These are phyloP conservation scores for Stenolophus ochropezus DNA, from an alignment of 2,888 invertebrate genomes.

Conservation along the genomic window DNA sequence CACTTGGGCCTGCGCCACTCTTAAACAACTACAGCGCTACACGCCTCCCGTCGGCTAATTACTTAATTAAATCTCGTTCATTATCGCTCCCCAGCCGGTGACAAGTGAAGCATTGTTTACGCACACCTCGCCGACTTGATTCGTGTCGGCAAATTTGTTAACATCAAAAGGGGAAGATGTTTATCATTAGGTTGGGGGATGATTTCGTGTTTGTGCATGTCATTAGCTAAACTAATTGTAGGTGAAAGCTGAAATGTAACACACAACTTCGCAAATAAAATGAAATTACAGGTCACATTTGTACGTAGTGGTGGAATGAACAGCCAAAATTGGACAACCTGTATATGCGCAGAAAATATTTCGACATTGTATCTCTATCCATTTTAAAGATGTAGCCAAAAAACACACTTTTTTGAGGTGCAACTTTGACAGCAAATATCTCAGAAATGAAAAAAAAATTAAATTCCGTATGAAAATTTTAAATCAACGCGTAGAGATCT, in stretches of 20 bases:
- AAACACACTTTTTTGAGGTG: too few relatives aligned
- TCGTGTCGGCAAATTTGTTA: neutral
- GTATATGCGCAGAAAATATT: too few relatives aligned
- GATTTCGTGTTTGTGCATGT: neutral
- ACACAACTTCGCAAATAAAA: neutral
- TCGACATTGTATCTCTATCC: too few relatives aligned
- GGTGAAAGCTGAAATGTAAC: neutral
- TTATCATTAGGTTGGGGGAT: neutral
- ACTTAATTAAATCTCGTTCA: conserved; percentile 23
- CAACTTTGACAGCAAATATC: too few relatives aligned
- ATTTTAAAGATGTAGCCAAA: too few relatives aligned
- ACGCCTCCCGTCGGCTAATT: neutral
- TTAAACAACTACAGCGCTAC: neutral
- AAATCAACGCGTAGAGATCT: too few relatives aligned
- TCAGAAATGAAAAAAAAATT: too few relatives aligned
- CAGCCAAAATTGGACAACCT: too few relatives aligned
- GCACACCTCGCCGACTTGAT: neutral
- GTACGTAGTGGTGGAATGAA: too few relatives aligned
- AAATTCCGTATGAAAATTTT: too few relatives aligned
- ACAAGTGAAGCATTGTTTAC: conserved; percentile 22
- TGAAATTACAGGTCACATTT: too few relatives aligned
- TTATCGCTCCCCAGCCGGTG: neutral
- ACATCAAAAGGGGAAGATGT: neutral
- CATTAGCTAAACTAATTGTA: neutral
- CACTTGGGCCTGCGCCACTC: neutral